Base-by-base conservation (phyloP, 1,140 invertebrate genomes). In the Copidosoma floridanum region DNA sequence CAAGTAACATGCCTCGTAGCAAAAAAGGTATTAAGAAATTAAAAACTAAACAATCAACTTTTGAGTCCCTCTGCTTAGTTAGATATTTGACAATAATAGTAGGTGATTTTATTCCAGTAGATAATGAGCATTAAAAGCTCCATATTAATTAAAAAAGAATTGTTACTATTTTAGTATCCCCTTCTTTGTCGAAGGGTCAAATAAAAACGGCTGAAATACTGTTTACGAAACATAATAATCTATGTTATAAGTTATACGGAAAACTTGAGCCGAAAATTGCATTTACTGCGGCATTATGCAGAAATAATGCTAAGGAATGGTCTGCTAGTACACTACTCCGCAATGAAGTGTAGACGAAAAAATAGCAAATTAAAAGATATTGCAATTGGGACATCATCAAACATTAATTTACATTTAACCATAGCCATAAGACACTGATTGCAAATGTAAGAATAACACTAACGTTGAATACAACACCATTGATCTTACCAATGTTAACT, bases 81-180 rank as follows among this genome's bases (percentile, higher is more conserved):
- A 57, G 54, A 57, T 57, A 57, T 18, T 57, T 57, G 40, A 43
- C 41, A 2, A 18, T 57, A 7, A 57, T 57, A 27, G 47, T 57
- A 18, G 54, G 54, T 43, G 54, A 57, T 14, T 18, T 57, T 1
- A 47, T 57, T 16, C 43, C 54, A n/a, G 24, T 35, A 26, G 23
- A 43, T 26, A 57, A 57, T 32, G 4, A 11, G 16, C 11, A 27
- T 4, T 57, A 43, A 27, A 57, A 57, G 35, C 37, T 57, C 11
- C 47, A 57, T 32, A n/a, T 14, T 20, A 29, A 21, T 14, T 26
- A 40, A 11, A 20, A 37, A 54, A 40, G 26, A 40, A 40, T 40
- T 1, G n/a, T 40, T 16, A 37, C 23, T 21, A 54, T 54, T 23
- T 18, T 40, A 23, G 24, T 37, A 14, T 38, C 37, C 14, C 51